Base-by-base conservation (phyloP, 2,113 vertebrate species). In the Macroglossus sobrinus region DNA sequence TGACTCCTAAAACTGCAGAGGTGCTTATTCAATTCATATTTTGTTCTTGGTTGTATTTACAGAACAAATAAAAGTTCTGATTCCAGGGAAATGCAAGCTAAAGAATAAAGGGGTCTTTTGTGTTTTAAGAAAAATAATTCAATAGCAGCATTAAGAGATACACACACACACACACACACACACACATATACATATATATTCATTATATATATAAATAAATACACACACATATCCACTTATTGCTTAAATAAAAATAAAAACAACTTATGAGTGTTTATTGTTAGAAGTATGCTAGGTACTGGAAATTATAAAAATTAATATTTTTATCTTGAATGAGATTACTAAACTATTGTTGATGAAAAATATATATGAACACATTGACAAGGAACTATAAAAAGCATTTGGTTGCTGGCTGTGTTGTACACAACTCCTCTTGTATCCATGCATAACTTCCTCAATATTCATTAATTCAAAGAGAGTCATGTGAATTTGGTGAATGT, bases 261-360 rank as follows among this genome's bases (percentile, higher is more conserved):
- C 14, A 86, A 63, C 40, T 82, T 91, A 82, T 89, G 61, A 84
- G 33, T 93, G 4, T 72, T 85, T 95, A 71, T 53, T 88, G n/a
- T 96, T 66, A 80, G 38, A 69, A 95, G 30, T 94, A 5, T 92
- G n/a, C 55, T 90, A 68, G 21, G 72, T 86, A 89, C 5, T 74
- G 13, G 10, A 40, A 92, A 24, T 69, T 92, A 75, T 14, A 86
- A 86, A 93, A 93, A 43, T 81, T 22, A 43, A 22, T 80, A 69
- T 92, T 96, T 96, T 94, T 79, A 93, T 85, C 59, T 91, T 89
- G 9, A 96, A 61, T 87, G 24, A 79, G 18, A 91, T 95, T 40
- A 95, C 8, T 80, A 28, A 96, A 81, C 19, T 64, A 84, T 61
- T 89, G 2, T 30, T 76, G 30, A 92, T 84, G 12, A 85, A 80